Percentiles rank a stretch among this genome's conserved stretches.
Conservation (phyloP, 2,888 invertebrate genomes). For the Drosophila tripunctata region DNA sequence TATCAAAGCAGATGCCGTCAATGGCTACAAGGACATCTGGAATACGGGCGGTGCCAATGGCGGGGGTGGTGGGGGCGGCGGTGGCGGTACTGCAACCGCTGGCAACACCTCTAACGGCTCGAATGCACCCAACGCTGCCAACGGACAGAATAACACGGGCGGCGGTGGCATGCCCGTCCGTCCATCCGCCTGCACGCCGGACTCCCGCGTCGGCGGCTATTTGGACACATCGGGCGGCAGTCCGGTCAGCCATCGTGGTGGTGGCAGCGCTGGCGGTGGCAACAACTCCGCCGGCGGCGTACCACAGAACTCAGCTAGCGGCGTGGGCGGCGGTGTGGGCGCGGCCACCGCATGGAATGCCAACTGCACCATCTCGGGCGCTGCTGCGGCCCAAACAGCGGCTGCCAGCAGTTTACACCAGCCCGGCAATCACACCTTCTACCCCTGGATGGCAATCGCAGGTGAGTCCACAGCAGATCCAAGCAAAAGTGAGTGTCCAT, state of each 20-base stretch:
- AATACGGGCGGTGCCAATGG: conserved; percentile 85
- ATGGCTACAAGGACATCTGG: conserved; percentile 88
- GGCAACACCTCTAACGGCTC: conserved; percentile 76
- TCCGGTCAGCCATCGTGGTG: conserved; percentile 89
- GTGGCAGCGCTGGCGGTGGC: conserved; percentile 86
- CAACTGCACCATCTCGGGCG: conserved; percentile 92
- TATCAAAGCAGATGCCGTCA: conserved; percentile 85
- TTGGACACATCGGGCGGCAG: conserved; percentile 90
- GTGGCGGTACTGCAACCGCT: conserved; percentile 86
- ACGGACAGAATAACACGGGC: conserved; percentile 86
- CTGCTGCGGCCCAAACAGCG: conserved; percentile 90
- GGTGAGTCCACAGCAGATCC: conserved; percentile 87
- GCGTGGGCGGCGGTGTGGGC: conserved; percentile 85
- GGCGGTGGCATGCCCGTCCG: conserved; percentile 87
- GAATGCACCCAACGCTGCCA: conserved; percentile 80
- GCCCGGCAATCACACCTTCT: conserved; percentile 96
- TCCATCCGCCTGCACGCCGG: conserved; percentile 95
- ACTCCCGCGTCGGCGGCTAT: conserved; percentile 92
- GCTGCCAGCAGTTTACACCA: conserved; percentile 95
- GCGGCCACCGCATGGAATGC: conserved; percentile 92
- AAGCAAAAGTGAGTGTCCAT: conserved; percentile 72
- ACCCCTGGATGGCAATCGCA: conserved; percentile 99
- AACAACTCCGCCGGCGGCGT: conserved; percentile 85
- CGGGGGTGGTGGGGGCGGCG: conserved; percentile 85
- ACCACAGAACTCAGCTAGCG: conserved; percentile 88